Evolutionary conservation across 2,888 invertebrate genomes (phyloP).

Genomic region (Lathronympha strigana): DNA sequence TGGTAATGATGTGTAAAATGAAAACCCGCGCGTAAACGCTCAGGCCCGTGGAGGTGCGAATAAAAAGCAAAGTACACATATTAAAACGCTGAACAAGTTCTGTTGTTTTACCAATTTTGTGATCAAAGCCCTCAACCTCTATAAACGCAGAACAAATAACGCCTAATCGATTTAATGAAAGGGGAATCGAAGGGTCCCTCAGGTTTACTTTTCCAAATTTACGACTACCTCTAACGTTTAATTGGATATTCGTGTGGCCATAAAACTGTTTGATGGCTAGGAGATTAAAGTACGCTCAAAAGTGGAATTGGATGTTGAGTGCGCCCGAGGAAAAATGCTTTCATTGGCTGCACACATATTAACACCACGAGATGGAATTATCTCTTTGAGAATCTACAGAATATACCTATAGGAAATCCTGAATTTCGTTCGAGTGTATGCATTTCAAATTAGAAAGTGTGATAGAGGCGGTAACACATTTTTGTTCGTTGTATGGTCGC

Average conservation of each 20-base stretch:
- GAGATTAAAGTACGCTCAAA: constrained; percentile 67
- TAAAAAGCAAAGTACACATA: constrained; percentile 38
- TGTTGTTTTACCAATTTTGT: constrained; percentile 73
- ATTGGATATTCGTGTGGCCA: constrained; percentile 77
- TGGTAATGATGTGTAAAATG: neutral
- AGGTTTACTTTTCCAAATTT: constrained; percentile 76
- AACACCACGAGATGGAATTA: too few species aligned
- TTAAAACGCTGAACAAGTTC: constrained; percentile 48
- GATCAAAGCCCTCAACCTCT: constrained; percentile 70
- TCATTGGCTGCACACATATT: constrained; percentile 2
- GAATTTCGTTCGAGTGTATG: too few species aligned
- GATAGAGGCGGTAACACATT: too few species aligned
- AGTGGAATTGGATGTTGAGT: constrained; percentile 43
- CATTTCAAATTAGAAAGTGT: too few species aligned
- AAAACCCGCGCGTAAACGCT: too few species aligned
- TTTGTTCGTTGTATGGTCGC: too few species aligned
- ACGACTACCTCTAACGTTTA: constrained; percentile 75
- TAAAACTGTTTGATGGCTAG: constrained; percentile 76
- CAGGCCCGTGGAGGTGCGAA: constrained; percentile 31
- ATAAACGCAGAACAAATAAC: constrained; percentile 71
- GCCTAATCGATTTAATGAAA: constrained; percentile 79
- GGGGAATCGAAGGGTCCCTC: constrained; percentile 71
- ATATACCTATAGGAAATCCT: too few species aligned
- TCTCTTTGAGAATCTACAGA: too few species aligned
- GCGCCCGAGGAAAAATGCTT: constrained; percentile 54